These are phyloP conservation scores for Danio rerio DNA, from an alignment of 2,113 vertebrate genomes.

Conservation along the genomic window DNA sequence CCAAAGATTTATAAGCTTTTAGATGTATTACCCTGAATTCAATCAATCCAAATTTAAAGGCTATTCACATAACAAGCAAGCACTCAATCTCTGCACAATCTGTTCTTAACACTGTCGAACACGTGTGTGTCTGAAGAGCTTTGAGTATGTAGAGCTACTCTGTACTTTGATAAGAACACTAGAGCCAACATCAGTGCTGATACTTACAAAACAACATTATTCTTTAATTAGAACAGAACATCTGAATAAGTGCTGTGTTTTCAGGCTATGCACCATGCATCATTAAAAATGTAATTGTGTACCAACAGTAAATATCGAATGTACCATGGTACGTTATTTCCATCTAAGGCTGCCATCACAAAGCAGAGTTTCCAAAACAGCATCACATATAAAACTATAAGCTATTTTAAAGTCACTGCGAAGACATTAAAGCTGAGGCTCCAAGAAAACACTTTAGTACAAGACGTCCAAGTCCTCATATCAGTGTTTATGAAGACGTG, in stretches of 20 bases:
- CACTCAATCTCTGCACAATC: not conserved
- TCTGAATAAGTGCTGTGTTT: not conserved
- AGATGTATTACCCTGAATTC: too few species aligned
- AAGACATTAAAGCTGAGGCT: not conserved
- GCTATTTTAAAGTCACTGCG: not conserved
- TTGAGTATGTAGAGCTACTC: not conserved
- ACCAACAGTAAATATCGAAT: not conserved
- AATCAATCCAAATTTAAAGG: too few species aligned
- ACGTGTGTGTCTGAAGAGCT: conserved; percentile 1
- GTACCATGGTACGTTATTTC: not conserved
- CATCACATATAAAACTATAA: not conserved
- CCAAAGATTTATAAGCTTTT: too few species aligned
- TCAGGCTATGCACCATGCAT: too few species aligned
- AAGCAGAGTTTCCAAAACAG: not conserved
- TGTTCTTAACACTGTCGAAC: not conserved
- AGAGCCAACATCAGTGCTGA: not conserved
- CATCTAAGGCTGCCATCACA: not conserved
- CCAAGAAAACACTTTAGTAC: not conserved
- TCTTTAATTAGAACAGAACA: not conserved
- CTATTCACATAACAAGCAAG: not conserved
- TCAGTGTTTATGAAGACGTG: conserved; percentile 19
- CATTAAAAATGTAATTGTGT: not conserved
- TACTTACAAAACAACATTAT: not conserved
- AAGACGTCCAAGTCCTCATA: not conserved
- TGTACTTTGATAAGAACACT: conserved; percentile 9